Conservation (phyloP, 2,888 invertebrate genomes). For the Scaptomyza parva region DNA sequence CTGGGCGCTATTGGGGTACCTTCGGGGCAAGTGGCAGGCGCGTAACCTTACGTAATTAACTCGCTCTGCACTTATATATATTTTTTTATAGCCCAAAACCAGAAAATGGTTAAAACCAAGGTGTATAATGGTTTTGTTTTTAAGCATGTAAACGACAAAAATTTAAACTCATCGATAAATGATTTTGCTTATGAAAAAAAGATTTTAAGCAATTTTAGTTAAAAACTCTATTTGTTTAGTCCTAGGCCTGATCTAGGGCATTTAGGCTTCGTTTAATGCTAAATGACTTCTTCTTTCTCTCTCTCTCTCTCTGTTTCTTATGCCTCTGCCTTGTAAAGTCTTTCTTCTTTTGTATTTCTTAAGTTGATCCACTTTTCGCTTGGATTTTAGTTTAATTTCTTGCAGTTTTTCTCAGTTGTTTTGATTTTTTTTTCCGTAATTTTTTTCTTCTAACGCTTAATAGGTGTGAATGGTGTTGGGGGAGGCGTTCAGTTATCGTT, state of each 20-base stretch:
- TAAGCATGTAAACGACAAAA: too few species aligned
- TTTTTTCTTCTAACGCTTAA: slow-evolving; percentile 9
- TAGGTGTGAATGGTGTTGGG: not conserved
- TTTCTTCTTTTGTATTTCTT: slow-evolving; percentile 31
- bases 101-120: too few species aligned
- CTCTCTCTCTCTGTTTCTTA: not conserved
- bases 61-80: slow-evolving; percentile 45
- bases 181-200: too few species aligned
- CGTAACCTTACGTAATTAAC: slow-evolving; percentile 76
- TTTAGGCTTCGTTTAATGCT: not conserved
- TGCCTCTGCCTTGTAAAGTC: slow-evolving; percentile 10
- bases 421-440: slow-evolving; percentile 9
- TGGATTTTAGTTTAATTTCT: slow-evolving; percentile 78
- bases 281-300: not conserved
- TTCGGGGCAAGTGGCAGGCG: slow-evolving; percentile 27
- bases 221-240: too few species aligned
- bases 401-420: slow-evolving; percentile 54
- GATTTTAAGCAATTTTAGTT: too few species aligned
- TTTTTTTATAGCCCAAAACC: not conserved
- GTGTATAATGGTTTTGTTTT: too few species aligned
- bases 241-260: slow-evolving; percentile 17
- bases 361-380: slow-evolving; percentile 73
- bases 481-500: slow-evolving; percentile 52
- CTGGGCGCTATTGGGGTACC: not conserved
- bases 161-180: too few species aligned